Percentiles rank a stretch among this genome's conserved stretches.
Conservation (phyloP, 2,113 vertebrate species). For the Collichthys lucidus region DNA sequence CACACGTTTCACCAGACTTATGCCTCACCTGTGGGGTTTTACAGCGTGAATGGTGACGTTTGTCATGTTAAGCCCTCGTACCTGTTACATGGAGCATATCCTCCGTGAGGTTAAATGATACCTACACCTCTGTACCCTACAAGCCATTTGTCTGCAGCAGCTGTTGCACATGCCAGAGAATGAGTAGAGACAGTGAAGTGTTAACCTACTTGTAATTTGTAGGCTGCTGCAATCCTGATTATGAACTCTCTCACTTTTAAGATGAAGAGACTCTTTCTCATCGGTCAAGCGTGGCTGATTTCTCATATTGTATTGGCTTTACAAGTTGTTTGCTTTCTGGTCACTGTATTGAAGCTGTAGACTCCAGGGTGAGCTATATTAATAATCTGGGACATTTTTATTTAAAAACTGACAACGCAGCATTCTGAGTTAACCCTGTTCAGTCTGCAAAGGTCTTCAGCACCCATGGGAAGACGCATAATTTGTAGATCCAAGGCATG, state of each 20-base stretch:
- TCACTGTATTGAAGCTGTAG: background rate
- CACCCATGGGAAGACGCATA: background rate
- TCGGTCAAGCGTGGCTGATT: background rate
- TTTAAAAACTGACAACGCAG: too few relatives aligned
- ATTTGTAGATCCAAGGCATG: background rate
- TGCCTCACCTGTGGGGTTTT: background rate
- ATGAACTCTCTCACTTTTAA: background rate
- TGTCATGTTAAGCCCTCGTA: background rate
- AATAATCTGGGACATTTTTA: background rate
- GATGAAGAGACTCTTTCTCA: background rate
- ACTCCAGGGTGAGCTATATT: background rate
- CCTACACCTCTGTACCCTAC: background rate
- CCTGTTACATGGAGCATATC: background rate
- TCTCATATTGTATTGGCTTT: background rate
- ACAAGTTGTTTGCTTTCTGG: background rate
- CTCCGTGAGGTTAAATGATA: background rate
- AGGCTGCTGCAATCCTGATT: background rate
- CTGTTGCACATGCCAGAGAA: background rate
- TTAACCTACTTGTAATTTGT: background rate
- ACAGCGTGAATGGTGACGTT: background rate
- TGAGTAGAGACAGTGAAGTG: background rate
- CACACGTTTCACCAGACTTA: background rate
- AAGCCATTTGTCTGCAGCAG: slow-evolving; percentile 7
- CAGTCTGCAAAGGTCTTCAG: background rate
- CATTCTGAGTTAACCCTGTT: background rate